Conservation (phyloP, 1,140 invertebrate species). For the Drosophila teissieri region DNA sequence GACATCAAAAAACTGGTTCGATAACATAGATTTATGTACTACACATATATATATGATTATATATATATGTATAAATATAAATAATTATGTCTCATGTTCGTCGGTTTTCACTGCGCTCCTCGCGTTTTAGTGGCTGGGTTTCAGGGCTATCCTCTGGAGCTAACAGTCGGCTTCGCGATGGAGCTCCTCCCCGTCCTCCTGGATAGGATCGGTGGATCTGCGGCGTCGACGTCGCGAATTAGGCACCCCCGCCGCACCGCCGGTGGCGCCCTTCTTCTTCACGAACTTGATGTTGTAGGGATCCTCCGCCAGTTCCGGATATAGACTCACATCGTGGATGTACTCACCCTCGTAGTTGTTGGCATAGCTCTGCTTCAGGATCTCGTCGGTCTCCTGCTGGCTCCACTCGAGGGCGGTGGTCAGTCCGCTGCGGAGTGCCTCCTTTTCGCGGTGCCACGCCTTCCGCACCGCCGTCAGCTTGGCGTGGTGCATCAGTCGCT, state of each 20-base stretch:
- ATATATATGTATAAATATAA: constrained; percentile 48
- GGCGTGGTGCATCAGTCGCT: constrained; percentile 94
- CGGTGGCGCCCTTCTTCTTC: constrained; percentile 88
- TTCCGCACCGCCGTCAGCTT: constrained; percentile 93
- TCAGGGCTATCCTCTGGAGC: constrained; percentile 22
- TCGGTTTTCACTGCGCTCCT: constrained; percentile 6
- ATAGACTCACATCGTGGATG: constrained; percentile 94
- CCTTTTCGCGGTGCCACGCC: constrained; percentile 96
- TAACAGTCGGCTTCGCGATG: constrained; percentile 52
- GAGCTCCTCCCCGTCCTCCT: constrained; percentile 7
- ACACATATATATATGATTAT: constrained; percentile 24
- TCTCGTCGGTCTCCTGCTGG: constrained; percentile 93
- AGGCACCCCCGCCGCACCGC: constrained; percentile 73
- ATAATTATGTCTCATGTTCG: constrained; percentile 42
- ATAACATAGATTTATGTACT: constrained; percentile 47
- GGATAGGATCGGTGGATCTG: constrained; percentile 29
- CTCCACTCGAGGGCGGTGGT: constrained; percentile 90
- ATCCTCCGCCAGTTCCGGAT: constrained; percentile 97
- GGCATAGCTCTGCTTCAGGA: constrained; percentile 92
- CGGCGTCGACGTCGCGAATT: constrained; percentile 65
- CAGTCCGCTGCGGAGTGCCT: constrained; percentile 91
- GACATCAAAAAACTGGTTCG: constrained; percentile 50
- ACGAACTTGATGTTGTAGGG: constrained; percentile 96
- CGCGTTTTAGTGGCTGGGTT: constrained; percentile 5
- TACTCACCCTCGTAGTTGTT: constrained; percentile 95